Evolutionary conservation across 2,888 invertebrate species (phyloP).

Genomic region (Strigamia maritima): DNA sequence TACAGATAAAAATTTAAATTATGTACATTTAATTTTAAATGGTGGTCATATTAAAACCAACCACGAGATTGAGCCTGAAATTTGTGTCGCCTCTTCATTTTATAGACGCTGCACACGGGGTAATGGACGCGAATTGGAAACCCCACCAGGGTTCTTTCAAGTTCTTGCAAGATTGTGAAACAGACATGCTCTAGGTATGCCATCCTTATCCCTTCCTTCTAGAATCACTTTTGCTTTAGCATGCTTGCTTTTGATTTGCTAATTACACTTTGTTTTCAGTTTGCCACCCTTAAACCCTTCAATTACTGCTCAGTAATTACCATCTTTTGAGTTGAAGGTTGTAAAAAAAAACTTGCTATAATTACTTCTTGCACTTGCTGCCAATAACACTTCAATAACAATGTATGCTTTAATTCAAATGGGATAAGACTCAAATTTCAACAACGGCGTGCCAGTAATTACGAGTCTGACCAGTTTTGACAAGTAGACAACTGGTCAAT

Average conservation of each 20-base stretch:
- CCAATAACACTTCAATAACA: no score
- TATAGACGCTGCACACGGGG: conserved; percentile 39
- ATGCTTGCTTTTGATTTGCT: neutral
- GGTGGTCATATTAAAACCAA: neutral
- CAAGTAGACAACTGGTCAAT: no score
- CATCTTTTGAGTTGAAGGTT: no score
- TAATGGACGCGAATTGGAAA: conserved; percentile 42
- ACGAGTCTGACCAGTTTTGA: no score
- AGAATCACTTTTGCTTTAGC: neutral
- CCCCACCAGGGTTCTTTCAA: conserved; percentile 43
- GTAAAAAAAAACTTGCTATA: no score
- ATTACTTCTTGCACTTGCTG: no score
- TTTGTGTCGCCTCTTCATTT: conserved; percentile 21
- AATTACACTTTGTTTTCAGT: neutral
- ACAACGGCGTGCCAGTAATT: no score
- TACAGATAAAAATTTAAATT: neutral
- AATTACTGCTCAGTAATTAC: no score
- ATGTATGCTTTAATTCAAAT: no score
- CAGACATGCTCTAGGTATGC: conserved; percentile 43
- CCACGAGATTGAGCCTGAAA: neutral
- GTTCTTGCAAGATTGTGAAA: conserved; percentile 44
- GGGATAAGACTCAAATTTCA: no score
- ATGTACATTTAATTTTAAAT: neutral
- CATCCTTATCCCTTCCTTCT: neutral
- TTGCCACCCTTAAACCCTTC: neutral